These are phyloP conservation scores for Vanessa tameamea DNA, from an alignment of 1,140 invertebrate species.

Conservation along the genomic window DNA sequence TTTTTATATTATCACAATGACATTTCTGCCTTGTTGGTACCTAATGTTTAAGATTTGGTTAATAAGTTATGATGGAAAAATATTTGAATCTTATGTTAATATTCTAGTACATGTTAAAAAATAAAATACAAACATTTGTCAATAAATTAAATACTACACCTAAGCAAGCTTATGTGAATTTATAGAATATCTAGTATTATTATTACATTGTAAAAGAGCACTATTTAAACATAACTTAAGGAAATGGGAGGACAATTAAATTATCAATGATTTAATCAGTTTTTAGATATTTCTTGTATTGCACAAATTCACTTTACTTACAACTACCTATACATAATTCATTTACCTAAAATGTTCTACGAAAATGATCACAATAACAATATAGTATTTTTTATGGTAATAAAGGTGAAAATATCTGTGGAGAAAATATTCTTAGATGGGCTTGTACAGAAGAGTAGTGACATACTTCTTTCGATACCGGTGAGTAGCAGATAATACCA, in stretches of 20 bases:
- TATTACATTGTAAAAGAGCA: too few relatives aligned
- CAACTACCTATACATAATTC: constrained; percentile 11
- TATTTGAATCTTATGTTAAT: too few relatives aligned
- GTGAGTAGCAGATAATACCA: constrained; percentile 98
- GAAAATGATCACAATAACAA: constrained; percentile 19
- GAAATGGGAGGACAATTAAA: too few relatives aligned
- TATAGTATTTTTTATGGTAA: constrained; percentile 14
- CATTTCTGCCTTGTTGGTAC: too few relatives aligned
- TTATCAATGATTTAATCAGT: constrained; percentile 12
- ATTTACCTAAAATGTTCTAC: constrained; percentile 30
- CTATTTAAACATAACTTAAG: too few relatives aligned
- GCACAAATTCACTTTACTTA: constrained; percentile 29
- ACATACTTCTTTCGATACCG: constrained; percentile 99
- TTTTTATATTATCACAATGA: too few relatives aligned
- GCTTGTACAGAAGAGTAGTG: constrained; percentile 99
- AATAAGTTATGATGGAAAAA: too few relatives aligned
- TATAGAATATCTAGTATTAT: too few relatives aligned
- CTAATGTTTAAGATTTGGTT: too few relatives aligned
- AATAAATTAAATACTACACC: not conserved
- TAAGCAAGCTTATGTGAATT: too few relatives aligned
- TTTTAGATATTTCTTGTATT: constrained; percentile 19
- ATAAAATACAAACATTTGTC: not conserved
- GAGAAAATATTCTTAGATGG: constrained; percentile 85
- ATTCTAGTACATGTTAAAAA: not conserved
- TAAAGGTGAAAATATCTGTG: constrained; percentile 10